phyloP scores from a whole-genome alignment of 2,888 invertebrate genomes.

The Nebria brevicollis region DNA sequence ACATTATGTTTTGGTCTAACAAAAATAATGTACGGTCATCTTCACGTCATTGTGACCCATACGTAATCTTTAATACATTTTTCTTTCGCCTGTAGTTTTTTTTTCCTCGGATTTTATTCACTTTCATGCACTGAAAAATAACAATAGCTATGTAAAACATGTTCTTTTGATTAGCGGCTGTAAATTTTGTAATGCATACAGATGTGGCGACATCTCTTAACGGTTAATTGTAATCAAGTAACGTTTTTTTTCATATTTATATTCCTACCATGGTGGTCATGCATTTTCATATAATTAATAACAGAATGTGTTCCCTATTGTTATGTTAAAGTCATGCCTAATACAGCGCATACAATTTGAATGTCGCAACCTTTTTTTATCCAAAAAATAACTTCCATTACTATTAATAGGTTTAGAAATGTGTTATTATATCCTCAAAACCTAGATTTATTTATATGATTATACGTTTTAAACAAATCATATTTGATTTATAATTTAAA shows the following conservation, averaged over 20 bases:
- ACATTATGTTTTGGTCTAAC: neutral
- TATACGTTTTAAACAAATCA: too few relatives aligned
- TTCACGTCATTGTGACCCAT: slow-evolving; percentile 18
- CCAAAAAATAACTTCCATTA: neutral
- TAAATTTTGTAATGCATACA: neutral
- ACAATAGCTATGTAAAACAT: neutral
- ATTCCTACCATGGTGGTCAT: neutral
- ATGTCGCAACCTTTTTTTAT: neutral
- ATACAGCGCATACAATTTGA: neutral
- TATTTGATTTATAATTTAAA: too few relatives aligned
- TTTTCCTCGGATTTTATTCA: neutral
- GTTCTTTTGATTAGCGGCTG: neutral
- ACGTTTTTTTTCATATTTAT: neutral
- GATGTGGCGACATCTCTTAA: neutral
- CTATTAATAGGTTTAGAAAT: too few relatives aligned
- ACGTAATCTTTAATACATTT: neutral
- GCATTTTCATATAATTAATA: neutral
- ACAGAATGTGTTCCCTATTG: neutral
- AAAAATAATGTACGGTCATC: slow-evolving; percentile 32
- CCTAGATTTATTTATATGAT: too few relatives aligned
- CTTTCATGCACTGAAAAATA: neutral
- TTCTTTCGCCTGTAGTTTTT: neutral
- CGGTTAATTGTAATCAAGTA: neutral
- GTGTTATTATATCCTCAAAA: too few relatives aligned
- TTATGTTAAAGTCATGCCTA: neutral